Evolutionary conservation across 2,797 vertebrate species (phyloP), one percentile per base, ranked within the genome.

Genomic region (Lepus townsendii): DNA sequence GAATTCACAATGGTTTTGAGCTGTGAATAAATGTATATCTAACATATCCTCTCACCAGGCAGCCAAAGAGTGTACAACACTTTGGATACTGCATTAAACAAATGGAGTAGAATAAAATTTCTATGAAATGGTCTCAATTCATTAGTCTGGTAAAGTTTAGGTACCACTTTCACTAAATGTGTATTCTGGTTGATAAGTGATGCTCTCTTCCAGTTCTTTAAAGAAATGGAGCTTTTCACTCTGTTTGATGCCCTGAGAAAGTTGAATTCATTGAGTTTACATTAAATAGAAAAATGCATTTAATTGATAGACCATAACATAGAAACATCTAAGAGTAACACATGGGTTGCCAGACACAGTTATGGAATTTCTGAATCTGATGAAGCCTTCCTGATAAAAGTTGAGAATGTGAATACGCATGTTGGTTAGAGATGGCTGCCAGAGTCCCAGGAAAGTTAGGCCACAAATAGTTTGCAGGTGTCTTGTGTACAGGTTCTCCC

Each of bases 101-200:
- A 95, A 88, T 97, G 78, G 5, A 35, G 65, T 95, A 96, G 62
- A 93, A 80, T 73, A 93, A 97, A 97, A 94, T 87, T 65, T 42
- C 93, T 86, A 69, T 86, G 96, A 97, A 97, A 95, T 86, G 14
- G 38, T 68, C n/a, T 94, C 35, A 35, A 93, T 95, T 96, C 77
- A 97, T 97, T 96, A 97, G 92, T 69, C 88, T 87, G 22, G 83
- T 83, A 92, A 94, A 90, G 82, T 95, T 94, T 94, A 96, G 94
- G 92, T 93, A 96, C 85, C 76, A 93, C 77, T 94, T 92, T 95
- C 83, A 79, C 83, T 90, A 69, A 93, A 94, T 90, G 32, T 30
- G 42, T 95, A 90, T 82, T 94, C 73, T 82, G 35, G 38, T 54
- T 95, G 82, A 93, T 92, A 93, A 90, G 88, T 30, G 13, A 42